phyloP scores from a whole-genome alignment of 2,797 vertebrate species.

The Eupleurogrammus muticus region DNA sequence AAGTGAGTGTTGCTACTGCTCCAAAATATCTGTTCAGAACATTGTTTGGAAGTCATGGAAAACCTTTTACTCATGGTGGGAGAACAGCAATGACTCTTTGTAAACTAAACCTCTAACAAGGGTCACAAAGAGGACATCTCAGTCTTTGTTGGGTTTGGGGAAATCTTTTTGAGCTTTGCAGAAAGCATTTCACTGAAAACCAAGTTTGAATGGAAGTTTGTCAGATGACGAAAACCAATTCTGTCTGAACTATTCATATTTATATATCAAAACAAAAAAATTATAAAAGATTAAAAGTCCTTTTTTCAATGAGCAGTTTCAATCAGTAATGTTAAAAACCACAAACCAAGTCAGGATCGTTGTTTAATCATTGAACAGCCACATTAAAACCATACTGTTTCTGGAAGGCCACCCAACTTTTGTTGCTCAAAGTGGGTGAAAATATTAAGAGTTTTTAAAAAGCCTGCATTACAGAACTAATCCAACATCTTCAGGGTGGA shows the following conservation, averaged over 20 bases:
- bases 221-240: background rate
- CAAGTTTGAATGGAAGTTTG: background rate
- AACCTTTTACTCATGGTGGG: background rate
- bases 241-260: background rate
- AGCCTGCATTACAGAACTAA: too few relatives aligned
- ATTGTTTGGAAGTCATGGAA: background rate
- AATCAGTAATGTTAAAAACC: too few relatives aligned
- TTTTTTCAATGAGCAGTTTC: too few relatives aligned
- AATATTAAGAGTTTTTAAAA: too few relatives aligned
- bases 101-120: background rate
- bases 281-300: too few relatives aligned
- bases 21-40: conserved; percentile 9
- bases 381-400: too few relatives aligned
- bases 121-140: background rate
- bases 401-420: too few relatives aligned
- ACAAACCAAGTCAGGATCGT: too few relatives aligned
- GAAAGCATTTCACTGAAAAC: background rate
- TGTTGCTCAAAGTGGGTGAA: too few relatives aligned
- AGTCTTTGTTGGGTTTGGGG: background rate
- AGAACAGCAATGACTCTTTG: background rate
- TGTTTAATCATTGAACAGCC: too few relatives aligned
- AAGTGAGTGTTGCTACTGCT: conserved; percentile 20
- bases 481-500: too few relatives aligned
- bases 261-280: too few relatives aligned
- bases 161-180: background rate